phyloP scores from a whole-genome alignment of 2,113 vertebrate species.

The Psittacus erithacus region DNA sequence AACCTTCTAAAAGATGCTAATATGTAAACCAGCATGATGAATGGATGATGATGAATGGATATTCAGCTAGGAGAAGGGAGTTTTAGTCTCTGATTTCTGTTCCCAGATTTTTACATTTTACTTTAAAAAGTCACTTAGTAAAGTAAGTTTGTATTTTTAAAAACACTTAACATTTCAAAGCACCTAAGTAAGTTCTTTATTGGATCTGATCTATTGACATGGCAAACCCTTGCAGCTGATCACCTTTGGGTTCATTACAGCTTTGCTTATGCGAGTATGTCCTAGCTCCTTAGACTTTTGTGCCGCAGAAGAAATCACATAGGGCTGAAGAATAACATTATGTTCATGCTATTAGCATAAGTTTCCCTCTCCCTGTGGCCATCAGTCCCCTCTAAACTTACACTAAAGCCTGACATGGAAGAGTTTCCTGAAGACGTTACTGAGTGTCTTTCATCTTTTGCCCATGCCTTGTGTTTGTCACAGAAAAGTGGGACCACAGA shows the following conservation, averaged over 20 bases:
- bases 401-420: neutral
- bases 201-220: neutral
- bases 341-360: neutral
- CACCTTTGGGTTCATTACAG: neutral
- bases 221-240: neutral
- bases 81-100: neutral
- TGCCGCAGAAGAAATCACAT: neutral
- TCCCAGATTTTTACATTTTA: neutral
- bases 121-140: neutral
- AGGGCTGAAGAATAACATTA: neutral
- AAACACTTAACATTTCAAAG: neutral
- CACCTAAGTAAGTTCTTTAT: neutral
- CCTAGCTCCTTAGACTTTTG: neutral
- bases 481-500: neutral
- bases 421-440: neutral
- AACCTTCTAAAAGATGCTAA: neutral
- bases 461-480: neutral
- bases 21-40: neutral
- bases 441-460: neutral
- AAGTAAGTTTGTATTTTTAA: neutral
- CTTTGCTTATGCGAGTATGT: neutral
- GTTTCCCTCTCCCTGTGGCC: accelerated
- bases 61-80: neutral
- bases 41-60: neutral
- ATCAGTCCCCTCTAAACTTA: neutral